These are phyloP conservation scores for Accipiter virgatus DNA, from an alignment of 2,113 vertebrate species.

Conservation along the genomic window DNA sequence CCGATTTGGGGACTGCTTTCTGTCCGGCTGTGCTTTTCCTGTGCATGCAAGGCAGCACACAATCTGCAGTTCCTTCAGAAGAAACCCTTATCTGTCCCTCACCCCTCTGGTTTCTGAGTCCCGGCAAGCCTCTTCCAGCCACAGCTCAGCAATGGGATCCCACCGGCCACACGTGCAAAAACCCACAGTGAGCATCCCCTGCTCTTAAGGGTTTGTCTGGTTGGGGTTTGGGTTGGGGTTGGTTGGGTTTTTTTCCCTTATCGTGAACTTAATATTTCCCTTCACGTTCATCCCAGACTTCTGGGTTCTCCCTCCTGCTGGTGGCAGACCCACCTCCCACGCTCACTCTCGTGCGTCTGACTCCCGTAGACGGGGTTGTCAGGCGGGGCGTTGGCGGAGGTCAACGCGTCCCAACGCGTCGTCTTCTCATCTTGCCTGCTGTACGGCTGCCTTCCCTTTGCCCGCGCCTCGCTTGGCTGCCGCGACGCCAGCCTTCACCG, in stretches of 20 bases:
- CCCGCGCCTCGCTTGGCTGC: neutral
- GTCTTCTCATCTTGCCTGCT: neutral
- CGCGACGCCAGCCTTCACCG: rapidly evolving
- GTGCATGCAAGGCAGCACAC: neutral
- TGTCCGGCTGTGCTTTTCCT: neutral
- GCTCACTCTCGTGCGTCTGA: neutral
- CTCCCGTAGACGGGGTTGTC: neutral
- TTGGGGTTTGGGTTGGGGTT: neutral
- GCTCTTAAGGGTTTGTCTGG: neutral
- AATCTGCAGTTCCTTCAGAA: neutral
- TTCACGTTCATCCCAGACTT: neutral
- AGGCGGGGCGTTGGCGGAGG: neutral
- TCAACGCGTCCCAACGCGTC: neutral
- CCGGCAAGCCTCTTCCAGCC: neutral
- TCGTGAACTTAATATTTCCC: neutral
- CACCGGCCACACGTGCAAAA: rapidly evolving
- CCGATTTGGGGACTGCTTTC: neutral
- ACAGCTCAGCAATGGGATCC: neutral
- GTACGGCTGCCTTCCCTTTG: neutral
- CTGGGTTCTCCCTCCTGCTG: neutral
- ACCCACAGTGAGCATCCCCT: neutral
- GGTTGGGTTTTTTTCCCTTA: neutral
- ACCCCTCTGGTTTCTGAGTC: neutral
- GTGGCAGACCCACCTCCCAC: neutral
- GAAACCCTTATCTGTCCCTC: rapidly evolving